Evolutionary conservation across 64 coral and sea anemone genomes (phyloP).

Genomic region (Pachyseris speciosa): DNA sequence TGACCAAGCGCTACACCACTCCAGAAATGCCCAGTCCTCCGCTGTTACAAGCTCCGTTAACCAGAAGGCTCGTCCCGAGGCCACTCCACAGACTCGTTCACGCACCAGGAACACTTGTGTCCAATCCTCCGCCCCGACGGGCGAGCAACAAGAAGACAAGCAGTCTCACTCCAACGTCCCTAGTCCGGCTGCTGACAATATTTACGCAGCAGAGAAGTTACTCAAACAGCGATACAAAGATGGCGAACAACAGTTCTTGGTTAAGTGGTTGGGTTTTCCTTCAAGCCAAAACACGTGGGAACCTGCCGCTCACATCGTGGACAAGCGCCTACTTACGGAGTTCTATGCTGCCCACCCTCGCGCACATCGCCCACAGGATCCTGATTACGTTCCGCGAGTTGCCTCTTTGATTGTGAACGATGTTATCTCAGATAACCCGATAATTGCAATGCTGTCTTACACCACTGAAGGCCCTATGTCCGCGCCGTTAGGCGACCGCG

Average conservation of each 20-base stretch:
- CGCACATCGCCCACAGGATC: background rate
- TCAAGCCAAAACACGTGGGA: constrained; percentile 31
- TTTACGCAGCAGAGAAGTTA: constrained; percentile 33
- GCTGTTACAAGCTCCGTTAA: no score
- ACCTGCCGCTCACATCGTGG: constrained; percentile 22
- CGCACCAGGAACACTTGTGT: background rate
- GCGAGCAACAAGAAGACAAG: background rate
- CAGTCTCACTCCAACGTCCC: no score
- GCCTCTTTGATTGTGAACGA: background rate
- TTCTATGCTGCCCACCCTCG: background rate
- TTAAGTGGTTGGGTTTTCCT: constrained; percentile 41
- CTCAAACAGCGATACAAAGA: background rate
- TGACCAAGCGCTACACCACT: no score
- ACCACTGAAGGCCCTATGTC: no score
- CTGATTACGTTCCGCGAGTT: background rate
- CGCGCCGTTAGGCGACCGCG: no score
- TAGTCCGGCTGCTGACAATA: background rate
- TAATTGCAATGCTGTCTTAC: background rate
- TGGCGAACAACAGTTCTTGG: constrained; percentile 7
- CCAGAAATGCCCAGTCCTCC: no score
- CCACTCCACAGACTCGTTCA: no score
- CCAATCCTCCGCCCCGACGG: background rate
- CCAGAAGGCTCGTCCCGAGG: no score
- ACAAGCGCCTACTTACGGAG: background rate
- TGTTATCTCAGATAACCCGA: no score